Percentiles rank a stretch among this genome's conserved stretches.
These are phyloP conservation scores for Paracanthobrama guichenoti DNA, from an alignment of 2,113 vertebrate genomes.

Conservation along the genomic window DNA sequence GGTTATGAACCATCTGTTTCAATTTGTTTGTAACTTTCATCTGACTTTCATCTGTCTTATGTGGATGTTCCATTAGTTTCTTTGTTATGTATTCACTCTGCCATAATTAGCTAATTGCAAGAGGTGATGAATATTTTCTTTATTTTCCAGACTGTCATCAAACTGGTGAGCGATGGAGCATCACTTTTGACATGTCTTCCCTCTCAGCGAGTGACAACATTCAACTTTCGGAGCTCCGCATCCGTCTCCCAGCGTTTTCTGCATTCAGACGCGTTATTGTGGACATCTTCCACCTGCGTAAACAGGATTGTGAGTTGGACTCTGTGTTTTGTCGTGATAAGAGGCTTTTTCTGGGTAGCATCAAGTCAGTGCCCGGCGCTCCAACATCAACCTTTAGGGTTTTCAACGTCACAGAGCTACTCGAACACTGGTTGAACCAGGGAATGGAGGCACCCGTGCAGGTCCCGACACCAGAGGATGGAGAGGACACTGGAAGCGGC, in stretches of 20 bases:
- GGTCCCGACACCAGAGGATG: conserved; percentile 31
- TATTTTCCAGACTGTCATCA: conserved; percentile 74
- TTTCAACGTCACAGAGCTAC: conserved; percentile 79
- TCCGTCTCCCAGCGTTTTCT: conserved; percentile 69
- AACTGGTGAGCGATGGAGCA: conserved; percentile 73
- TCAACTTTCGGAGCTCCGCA: conserved; percentile 79
- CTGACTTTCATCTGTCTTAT: neutral
- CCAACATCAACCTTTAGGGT: conserved; percentile 77
- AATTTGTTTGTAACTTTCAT: too few relatives aligned
- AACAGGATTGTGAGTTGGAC: conserved; percentile 55
- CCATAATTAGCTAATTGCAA: neutral
- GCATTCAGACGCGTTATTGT: conserved; percentile 62
- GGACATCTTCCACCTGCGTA: conserved; percentile 79
- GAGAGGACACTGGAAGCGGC: conserved; percentile 44
- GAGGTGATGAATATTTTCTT: neutral
- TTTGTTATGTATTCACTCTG: neutral
- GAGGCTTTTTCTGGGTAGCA: conserved; percentile 77
- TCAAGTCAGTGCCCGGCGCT: conserved; percentile 56
- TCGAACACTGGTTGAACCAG: conserved; percentile 78
- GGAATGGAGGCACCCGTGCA: neutral
- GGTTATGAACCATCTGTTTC: too few relatives aligned
- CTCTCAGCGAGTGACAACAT: conserved; percentile 76
- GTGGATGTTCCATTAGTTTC: neutral
- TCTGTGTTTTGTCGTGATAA: conserved; percentile 58
- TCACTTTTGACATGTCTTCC: conserved; percentile 87